Percentiles rank a stretch among this genome's conserved stretches.
phyloP scores from a whole-genome alignment of 2,888 invertebrate species.

The Cataglyphis altisquamis region DNA sequence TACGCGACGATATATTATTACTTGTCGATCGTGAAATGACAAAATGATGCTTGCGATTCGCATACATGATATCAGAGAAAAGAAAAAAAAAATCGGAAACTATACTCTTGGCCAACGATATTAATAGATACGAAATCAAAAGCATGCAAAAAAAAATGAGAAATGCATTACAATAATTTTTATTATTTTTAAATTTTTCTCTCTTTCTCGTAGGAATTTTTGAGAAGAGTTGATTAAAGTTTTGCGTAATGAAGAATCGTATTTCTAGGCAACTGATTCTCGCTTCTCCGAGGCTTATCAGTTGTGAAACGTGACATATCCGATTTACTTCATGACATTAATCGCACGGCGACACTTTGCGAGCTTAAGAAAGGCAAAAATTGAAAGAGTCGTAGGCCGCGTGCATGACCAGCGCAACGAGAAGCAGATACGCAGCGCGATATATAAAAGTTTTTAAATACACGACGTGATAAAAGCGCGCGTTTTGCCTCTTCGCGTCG shows the following conservation, averaged over 20 bases:
- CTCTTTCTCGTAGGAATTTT: not conserved
- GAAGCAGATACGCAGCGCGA: not conserved
- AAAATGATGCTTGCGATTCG: constrained; percentile 13
- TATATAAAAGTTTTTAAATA: constrained; percentile 38
- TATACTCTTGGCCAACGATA: not conserved
- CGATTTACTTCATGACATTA: constrained; percentile 27
- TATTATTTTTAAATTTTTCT: not conserved
- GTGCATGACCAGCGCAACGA: constrained; percentile 70
- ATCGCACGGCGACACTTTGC: not conserved
- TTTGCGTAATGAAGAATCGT: not conserved
- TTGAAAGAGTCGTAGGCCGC: constrained; percentile 24
- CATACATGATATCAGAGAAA: not conserved
- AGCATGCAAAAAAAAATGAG: too few species aligned
- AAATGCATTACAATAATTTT: not conserved
- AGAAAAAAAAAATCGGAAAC: not conserved
- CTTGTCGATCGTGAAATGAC: constrained; percentile 18
- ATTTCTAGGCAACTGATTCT: not conserved
- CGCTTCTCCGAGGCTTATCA: constrained; percentile 6
- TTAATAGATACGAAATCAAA: not conserved
- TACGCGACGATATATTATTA: constrained; percentile 3
- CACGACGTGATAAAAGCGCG: constrained; percentile 44
- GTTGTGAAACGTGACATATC: constrained; percentile 6
- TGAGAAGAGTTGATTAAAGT: not conserved
- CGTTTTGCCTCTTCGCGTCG: constrained; percentile 11
- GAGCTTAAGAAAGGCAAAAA: not conserved